Conservation (phyloP, 2,113 vertebrate species). For the Macquaria australasica region DNA sequence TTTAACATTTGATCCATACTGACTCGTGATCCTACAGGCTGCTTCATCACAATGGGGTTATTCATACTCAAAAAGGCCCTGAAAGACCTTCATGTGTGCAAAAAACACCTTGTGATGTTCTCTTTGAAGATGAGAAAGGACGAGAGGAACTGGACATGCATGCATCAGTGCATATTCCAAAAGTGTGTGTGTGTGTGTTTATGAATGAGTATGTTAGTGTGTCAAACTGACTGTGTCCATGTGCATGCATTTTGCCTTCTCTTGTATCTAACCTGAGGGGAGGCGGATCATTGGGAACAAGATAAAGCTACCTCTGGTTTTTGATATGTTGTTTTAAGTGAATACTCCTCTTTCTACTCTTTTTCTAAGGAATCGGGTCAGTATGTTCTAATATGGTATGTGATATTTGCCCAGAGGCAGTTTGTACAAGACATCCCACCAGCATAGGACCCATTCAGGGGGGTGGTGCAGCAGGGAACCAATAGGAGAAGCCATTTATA, state of each 20-base stretch:
- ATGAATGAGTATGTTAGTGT: not conserved
- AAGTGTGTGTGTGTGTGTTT: not conserved
- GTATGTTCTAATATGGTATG: conserved; percentile 49
- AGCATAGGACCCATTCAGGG: conserved; percentile 21
- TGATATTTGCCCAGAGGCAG: conserved; percentile 64
- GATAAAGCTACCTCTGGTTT: conserved; percentile 24
- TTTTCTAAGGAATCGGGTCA: conserved; percentile 63
- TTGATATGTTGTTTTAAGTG: conserved; percentile 60
- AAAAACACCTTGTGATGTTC: conserved; percentile 28
- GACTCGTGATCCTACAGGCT: conserved; percentile 5
- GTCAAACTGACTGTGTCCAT: not conserved
- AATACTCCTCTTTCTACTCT: conserved; percentile 54
- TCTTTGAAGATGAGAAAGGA: conserved; percentile 27
- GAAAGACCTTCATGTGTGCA: conserved; percentile 15
- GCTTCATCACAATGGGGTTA: conserved; percentile 24
- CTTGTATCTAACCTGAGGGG: conserved; percentile 36
- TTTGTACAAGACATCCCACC: conserved; percentile 58
- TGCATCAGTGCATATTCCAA: conserved; percentile 24
- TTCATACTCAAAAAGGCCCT: conserved; percentile 9
- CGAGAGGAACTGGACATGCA: conserved; percentile 15
- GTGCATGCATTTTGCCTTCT: not conserved
- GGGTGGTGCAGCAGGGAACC: conserved; percentile 50
- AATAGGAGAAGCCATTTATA: conserved; percentile 50
- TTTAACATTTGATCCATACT: not conserved
- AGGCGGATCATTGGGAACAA: not conserved